Evolutionary conservation across 2,797 vertebrate genomes (phyloP).

Genomic region (Synanceia verrucosa): DNA sequence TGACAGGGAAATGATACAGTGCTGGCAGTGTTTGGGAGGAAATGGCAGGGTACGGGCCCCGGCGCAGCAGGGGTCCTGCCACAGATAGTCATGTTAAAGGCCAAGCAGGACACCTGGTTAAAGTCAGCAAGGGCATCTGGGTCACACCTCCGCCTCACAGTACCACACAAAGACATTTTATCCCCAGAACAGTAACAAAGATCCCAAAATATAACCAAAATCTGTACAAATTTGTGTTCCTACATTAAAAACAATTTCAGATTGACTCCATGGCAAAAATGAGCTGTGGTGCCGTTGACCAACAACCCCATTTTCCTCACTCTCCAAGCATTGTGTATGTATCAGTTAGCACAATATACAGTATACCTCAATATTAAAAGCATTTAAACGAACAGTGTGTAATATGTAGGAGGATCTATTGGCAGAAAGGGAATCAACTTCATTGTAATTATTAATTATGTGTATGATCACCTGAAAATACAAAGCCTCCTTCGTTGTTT

Average conservation of each 20-base stretch:
- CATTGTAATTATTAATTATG: no score
- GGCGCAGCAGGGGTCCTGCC: slow-evolving; percentile 89
- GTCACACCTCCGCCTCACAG: slow-evolving; percentile 57
- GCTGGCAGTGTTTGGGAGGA: slow-evolving; percentile 91
- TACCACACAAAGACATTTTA: background rate
- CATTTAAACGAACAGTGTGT: no score
- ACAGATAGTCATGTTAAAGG: slow-evolving; percentile 90
- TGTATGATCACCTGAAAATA: no score
- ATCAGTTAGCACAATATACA: background rate
- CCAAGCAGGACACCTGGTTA: slow-evolving; percentile 81
- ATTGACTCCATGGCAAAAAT: background rate
- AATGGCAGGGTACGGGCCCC: slow-evolving; percentile 91
- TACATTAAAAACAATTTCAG: background rate
- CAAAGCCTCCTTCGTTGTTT: no score
- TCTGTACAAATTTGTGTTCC: background rate
- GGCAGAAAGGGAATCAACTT: no score
- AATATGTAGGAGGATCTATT: no score
- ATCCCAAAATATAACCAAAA: background rate
- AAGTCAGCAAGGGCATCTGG: slow-evolving; percentile 69
- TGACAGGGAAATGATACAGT: slow-evolving; percentile 99
- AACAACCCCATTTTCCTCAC: background rate
- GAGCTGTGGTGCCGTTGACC: background rate
- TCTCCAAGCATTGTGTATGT: background rate
- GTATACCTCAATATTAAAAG: no score
- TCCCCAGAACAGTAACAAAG: background rate